A percentile compares a stretch with the other conserved stretches of the same genome.
phyloP scores from a whole-genome alignment of 2,888 invertebrate genomes.

The Eristalis arbustorum region DNA sequence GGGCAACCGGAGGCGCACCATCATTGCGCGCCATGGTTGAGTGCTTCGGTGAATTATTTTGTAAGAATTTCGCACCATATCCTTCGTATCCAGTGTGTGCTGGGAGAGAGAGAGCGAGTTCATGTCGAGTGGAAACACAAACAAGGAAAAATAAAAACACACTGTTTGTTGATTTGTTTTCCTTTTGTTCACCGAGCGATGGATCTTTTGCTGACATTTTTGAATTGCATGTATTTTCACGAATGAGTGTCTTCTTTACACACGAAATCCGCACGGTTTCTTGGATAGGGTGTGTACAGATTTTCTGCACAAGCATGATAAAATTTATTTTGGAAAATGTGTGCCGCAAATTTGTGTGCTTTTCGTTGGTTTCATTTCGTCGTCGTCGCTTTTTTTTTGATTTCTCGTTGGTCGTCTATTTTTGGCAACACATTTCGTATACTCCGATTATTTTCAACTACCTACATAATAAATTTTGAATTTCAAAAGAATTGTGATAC shows the following conservation, averaged over 20 bases:
- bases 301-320: conserved; percentile 19
- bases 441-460: conserved; percentile 16
- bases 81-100: not conserved
- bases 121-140: conserved; percentile 13
- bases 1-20: not conserved
- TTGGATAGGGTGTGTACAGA: not conserved
- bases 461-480: conserved; percentile 5
- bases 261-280: not conserved
- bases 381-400: no score
- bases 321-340: conserved; percentile 43
- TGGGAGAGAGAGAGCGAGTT: not conserved
- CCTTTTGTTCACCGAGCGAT: not conserved
- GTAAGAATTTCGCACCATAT: conserved; percentile 35
- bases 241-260: not conserved
- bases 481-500: conserved; percentile 15
- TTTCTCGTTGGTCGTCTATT: conserved; percentile 6
- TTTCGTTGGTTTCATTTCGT: not conserved
- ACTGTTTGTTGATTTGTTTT: not conserved
- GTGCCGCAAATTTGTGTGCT: conserved; percentile 11
- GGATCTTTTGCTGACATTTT: not conserved
- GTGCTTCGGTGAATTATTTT: conserved; percentile 56
- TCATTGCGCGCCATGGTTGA: conserved; percentile 26
- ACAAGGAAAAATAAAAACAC: conserved; percentile 1
- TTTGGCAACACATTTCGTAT: conserved; percentile 21
- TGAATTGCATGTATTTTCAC: not conserved